A percentile compares a stretch with the other conserved stretches of the same genome.
phyloP scores from a whole-genome alignment of 2,113 vertebrate species.

The Chaetodon auriga region DNA sequence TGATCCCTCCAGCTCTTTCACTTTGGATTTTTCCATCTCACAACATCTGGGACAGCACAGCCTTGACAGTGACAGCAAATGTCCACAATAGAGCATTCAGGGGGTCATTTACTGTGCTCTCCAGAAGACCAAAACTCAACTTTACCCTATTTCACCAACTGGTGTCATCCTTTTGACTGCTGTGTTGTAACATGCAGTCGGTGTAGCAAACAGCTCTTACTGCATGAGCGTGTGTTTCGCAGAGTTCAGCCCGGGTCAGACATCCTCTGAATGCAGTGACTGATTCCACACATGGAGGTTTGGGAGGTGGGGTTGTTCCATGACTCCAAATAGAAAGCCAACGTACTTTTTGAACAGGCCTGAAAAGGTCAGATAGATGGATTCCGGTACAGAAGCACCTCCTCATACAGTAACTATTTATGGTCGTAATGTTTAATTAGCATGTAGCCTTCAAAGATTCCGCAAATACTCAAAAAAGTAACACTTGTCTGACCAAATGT shows the following conservation, averaged over 20 bases:
- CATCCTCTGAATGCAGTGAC: conserved; percentile 66
- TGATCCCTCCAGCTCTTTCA: conserved; percentile 2
- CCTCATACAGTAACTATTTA: conserved; percentile 12
- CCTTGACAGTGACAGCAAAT: not conserved
- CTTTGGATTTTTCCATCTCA: conserved; percentile 21
- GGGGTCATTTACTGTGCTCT: not conserved
- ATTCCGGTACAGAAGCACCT: conserved; percentile 39
- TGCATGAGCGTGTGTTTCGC: conserved; percentile 30
- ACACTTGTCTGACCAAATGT: accelerated
- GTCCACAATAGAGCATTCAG: conserved; percentile 8
- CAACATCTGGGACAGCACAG: not conserved
- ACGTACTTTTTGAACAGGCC: conserved; percentile 34
- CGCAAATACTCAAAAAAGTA: not conserved
- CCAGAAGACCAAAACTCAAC: not conserved
- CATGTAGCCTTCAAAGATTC: conserved; percentile 1
- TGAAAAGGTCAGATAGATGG: conserved; percentile 68
- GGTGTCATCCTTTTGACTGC: conserved; percentile 1
- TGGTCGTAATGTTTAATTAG: not conserved
- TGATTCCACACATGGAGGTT: conserved; percentile 41
- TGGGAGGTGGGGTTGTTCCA: conserved; percentile 59
- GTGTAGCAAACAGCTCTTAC: conserved; percentile 18
- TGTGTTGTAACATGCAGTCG: conserved; percentile 37
- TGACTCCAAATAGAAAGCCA: conserved; percentile 72
- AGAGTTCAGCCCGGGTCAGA: conserved; percentile 53
- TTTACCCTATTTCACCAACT: conserved; percentile 10